These are phyloP conservation scores for Morus bassanus DNA, from an alignment of 2,797 vertebrate genomes.

Conservation along the genomic window DNA sequence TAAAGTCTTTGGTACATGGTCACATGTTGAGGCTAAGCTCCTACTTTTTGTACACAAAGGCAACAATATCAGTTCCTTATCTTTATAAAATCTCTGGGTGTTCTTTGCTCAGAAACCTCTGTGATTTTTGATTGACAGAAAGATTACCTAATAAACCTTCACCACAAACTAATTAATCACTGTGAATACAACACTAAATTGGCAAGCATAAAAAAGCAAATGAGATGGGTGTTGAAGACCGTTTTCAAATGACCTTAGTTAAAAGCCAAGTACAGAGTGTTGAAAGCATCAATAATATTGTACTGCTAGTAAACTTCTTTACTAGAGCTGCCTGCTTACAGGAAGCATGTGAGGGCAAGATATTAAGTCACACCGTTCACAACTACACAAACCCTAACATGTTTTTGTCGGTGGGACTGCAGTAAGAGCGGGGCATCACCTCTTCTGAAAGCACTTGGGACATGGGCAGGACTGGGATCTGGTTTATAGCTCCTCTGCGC, in stretches of 20 bases:
- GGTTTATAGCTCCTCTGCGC: neutral
- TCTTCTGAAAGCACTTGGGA: neutral
- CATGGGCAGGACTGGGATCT: neutral
- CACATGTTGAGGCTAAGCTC: neutral
- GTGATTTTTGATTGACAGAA: slow-evolving; percentile 76
- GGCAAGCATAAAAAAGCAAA: slow-evolving; percentile 76
- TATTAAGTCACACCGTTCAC: fast-evolving
- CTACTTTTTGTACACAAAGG: neutral
- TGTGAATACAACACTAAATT: slow-evolving; percentile 74
- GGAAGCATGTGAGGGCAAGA: neutral
- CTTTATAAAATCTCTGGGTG: slow-evolving; percentile 44
- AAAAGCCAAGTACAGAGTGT: slow-evolving; percentile 63
- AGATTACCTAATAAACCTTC: slow-evolving; percentile 78
- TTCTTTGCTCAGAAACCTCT: slow-evolving; percentile 49
- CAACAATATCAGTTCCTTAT: slow-evolving; percentile 18
- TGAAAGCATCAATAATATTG: slow-evolving; percentile 28
- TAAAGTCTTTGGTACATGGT: neutral
- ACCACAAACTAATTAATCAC: slow-evolving; percentile 80
- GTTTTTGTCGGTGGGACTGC: neutral
- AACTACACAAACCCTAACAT: fast-evolving
- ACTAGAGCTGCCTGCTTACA: neutral
- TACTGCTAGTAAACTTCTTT: neutral
- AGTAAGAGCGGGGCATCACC: neutral
- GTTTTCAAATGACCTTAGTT: slow-evolving; percentile 75
- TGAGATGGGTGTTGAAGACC: slow-evolving; percentile 73